These are phyloP conservation scores for Pimephales promelas DNA, from an alignment of 2,113 vertebrate genomes.

Conservation along the genomic window DNA sequence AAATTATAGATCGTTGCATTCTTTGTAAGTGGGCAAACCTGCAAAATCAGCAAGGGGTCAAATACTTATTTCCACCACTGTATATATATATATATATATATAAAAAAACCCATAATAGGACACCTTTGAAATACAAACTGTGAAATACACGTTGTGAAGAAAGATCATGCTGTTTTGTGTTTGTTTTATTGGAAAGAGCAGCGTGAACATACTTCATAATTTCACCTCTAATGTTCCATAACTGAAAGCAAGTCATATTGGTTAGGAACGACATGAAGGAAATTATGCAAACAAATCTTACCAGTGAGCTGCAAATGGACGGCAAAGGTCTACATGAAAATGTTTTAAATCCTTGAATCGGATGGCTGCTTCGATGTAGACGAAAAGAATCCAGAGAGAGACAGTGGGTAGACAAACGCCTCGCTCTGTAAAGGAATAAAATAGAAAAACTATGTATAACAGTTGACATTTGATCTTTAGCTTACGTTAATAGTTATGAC, in stretches of 20 bases:
- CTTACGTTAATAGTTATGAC: neutral
- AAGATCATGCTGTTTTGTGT: neutral
- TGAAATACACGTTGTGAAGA: neutral
- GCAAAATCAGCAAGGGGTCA: too few relatives aligned
- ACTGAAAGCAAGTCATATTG: neutral
- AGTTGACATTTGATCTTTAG: neutral
- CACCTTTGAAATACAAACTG: too few relatives aligned
- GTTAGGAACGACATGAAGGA: neutral
- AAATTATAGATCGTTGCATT: too few relatives aligned
- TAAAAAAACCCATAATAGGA: too few relatives aligned
- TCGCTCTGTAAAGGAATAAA: slow-evolving; percentile 78
- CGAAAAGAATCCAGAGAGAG: slow-evolving; percentile 97
- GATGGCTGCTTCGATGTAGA: slow-evolving; percentile 99
- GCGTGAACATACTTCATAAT: neutral
- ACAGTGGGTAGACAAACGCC: slow-evolving; percentile 97
- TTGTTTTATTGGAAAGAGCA: neutral
- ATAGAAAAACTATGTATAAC: neutral
- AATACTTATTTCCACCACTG: too few relatives aligned
- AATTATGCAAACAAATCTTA: slow-evolving; percentile 49
- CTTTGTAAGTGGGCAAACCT: too few relatives aligned
- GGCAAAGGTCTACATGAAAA: slow-evolving; percentile 97
- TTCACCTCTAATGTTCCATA: neutral
- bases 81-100: too few relatives aligned
- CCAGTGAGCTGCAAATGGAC: slow-evolving; percentile 98
- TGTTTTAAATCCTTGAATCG: slow-evolving; percentile 99